Evolutionary conservation across 2,113 vertebrate genomes (phyloP).

Genomic region (Phaethon lepturus): DNA sequence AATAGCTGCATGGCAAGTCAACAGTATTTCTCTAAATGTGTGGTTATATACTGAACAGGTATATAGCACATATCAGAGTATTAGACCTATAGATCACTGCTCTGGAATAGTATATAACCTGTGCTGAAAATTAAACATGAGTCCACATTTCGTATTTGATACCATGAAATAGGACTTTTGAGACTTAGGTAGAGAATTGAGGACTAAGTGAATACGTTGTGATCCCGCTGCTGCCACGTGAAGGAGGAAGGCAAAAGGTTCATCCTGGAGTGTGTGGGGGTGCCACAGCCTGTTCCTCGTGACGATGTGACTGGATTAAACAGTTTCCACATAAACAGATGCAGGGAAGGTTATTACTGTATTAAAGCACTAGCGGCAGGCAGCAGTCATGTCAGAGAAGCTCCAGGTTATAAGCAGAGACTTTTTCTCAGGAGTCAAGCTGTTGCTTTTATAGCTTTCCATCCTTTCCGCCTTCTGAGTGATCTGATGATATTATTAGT

Average conservation of each 20-base stretch:
- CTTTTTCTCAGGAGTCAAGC: not conserved
- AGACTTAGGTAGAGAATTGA: constrained; percentile 8
- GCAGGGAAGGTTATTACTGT: not conserved
- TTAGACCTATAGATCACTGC: not conserved
- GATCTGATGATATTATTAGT: not conserved
- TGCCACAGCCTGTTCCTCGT: not conserved
- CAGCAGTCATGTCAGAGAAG: not conserved
- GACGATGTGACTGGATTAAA: constrained; percentile 40
- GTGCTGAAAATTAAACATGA: constrained; percentile 72
- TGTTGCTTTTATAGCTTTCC: not conserved
- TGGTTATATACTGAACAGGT: not conserved
- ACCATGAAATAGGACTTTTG: constrained; percentile 61
- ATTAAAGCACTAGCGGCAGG: not conserved
- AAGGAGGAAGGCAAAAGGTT: not conserved
- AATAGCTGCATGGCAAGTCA: constrained; percentile 9
- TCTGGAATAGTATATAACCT: constrained; percentile 38
- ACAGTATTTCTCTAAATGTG: not conserved
- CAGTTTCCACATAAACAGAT: constrained; percentile 39
- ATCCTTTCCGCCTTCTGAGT: not conserved
- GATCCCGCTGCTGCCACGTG: not conserved
- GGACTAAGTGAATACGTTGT: constrained; percentile 21
- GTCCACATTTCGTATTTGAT: constrained; percentile 53
- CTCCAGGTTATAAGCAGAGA: not conserved
- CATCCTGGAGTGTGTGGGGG: not conserved
- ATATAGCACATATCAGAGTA: not conserved